phyloP scores from a whole-genome alignment of 2,113 vertebrate genomes.

The Malurus cyaneus region DNA sequence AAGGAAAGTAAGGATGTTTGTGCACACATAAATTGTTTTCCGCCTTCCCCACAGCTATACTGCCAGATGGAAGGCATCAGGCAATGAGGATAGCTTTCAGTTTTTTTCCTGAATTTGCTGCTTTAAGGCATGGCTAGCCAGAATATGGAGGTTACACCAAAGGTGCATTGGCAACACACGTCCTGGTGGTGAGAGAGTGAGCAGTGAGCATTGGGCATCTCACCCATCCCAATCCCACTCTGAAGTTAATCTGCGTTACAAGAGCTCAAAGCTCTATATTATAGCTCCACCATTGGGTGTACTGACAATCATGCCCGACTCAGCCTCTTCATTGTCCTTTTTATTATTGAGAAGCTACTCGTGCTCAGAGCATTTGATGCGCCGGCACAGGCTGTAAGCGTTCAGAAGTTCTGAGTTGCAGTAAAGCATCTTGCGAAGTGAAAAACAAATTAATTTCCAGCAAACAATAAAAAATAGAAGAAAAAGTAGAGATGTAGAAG shows the following conservation, averaged over 20 bases:
- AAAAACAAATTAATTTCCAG: conserved; percentile 59
- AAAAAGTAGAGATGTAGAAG: conserved; percentile 52
- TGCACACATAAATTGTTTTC: background rate
- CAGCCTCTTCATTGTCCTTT: background rate
- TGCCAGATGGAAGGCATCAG: background rate
- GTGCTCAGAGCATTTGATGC: background rate
- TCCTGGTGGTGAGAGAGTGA: background rate
- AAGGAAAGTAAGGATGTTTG: too few relatives aligned
- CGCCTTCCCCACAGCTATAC: background rate
- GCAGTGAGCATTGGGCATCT: background rate
- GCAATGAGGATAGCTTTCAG: background rate
- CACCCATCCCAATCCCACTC: background rate
- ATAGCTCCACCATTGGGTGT: too few relatives aligned
- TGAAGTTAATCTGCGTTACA: too few relatives aligned
- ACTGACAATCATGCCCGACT: background rate
- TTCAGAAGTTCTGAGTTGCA: background rate
- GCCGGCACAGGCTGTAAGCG: background rate
- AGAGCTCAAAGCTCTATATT: too few relatives aligned
- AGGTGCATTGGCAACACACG: accelerated
- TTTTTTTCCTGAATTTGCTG: background rate
- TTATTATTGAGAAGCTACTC: background rate
- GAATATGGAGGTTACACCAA: background rate
- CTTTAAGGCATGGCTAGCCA: background rate
- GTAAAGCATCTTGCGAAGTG: conserved; percentile 33
- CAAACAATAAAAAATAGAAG: conserved; percentile 59